Conservation (phyloP, 1,140 invertebrate species). For the Acarapis woodi region DNA sequence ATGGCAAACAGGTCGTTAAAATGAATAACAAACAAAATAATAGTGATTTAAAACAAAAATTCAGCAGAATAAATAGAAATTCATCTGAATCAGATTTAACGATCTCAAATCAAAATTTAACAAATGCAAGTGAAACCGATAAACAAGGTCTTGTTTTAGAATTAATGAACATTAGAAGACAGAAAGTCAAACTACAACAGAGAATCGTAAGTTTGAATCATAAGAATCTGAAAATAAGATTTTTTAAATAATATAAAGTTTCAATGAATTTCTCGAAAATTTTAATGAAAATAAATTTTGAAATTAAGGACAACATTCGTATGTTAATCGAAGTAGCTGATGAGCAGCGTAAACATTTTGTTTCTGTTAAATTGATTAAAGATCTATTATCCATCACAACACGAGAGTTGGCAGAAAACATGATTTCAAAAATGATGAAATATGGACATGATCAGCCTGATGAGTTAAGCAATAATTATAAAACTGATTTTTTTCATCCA, state of each 20-base stretch:
- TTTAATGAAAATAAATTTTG: conserved; percentile 2
- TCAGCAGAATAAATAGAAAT: conserved; percentile 17
- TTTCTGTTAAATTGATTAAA: conserved; percentile 18
- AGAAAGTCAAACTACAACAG: conserved; percentile 18
- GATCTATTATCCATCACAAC: conserved; percentile 19
- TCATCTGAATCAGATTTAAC: conserved; percentile 15
- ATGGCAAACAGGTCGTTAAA: conserved; percentile 21
- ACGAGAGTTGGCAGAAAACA: conserved; percentile 17
- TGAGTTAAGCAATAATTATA: too few relatives aligned
- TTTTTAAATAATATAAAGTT: not conserved
- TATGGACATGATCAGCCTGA: too few relatives aligned
- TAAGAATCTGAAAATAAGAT: not conserved
- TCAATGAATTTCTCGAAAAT: conserved; percentile 2
- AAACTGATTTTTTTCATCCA: too few relatives aligned
- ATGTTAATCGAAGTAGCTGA: conserved; percentile 20
- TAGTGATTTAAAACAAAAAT: conserved; percentile 16
- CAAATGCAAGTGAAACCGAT: conserved; percentile 17
- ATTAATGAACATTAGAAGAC: conserved; percentile 20
- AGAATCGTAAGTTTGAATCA: conserved; percentile 15
- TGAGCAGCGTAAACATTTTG: conserved; percentile 16
- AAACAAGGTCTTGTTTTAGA: conserved; percentile 21
- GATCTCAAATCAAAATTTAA: conserved; percentile 15
- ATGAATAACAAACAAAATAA: conserved; percentile 9
- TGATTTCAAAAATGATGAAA: conserved; percentile 12
- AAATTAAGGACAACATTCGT: conserved; percentile 13